A percentile compares a stretch with the other conserved stretches of the same genome.
These are phyloP conservation scores for Eupelmus urozonus DNA, from an alignment of 2,888 invertebrate species.

Conservation along the genomic window DNA sequence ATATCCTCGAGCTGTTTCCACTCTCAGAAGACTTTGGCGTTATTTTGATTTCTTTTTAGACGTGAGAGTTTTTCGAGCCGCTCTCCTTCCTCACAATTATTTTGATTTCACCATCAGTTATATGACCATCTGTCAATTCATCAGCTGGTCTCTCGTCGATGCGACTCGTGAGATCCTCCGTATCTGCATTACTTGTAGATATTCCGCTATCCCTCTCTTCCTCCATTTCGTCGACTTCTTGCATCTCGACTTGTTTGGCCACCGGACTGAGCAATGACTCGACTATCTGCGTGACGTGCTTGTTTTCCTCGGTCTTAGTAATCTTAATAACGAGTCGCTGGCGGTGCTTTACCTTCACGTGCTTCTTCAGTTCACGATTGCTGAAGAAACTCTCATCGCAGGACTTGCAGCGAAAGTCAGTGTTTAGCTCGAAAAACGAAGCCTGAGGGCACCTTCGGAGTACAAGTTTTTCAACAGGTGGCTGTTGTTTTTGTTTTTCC, in stretches of 20 bases:
- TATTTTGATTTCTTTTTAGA: slow-evolving; percentile 58
- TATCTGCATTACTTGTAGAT: not conserved
- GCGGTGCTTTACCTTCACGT: slow-evolving; percentile 42
- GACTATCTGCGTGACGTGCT: slow-evolving; percentile 47
- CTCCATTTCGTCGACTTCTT: not conserved
- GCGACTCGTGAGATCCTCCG: not conserved
- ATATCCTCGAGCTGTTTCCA: not conserved
- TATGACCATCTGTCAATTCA: not conserved
- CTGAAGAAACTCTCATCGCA: slow-evolving; percentile 35
- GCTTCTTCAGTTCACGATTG: slow-evolving; percentile 41
- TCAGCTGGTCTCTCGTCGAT: not conserved
- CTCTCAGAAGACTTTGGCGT: slow-evolving; percentile 39
- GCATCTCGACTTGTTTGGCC: slow-evolving; percentile 4
- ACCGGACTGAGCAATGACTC: slow-evolving; percentile 1
- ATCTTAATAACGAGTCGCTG: slow-evolving; percentile 56
- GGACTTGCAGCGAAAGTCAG: slow-evolving; percentile 31
- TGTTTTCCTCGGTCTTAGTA: slow-evolving; percentile 51
- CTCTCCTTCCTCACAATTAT: slow-evolving; percentile 53
- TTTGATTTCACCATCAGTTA: slow-evolving; percentile 55
- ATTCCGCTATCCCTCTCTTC: not conserved
- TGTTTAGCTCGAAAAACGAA: slow-evolving; percentile 2
- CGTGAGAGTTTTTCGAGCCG: slow-evolving; percentile 44
- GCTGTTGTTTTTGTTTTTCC: not conserved
- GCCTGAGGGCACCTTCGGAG: not conserved
- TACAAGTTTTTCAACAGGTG: slow-evolving; percentile 12